These are phyloP conservation scores for Craseonycteris thonglongyai DNA, from an alignment of 2,113 vertebrate genomes.

Conservation along the genomic window DNA sequence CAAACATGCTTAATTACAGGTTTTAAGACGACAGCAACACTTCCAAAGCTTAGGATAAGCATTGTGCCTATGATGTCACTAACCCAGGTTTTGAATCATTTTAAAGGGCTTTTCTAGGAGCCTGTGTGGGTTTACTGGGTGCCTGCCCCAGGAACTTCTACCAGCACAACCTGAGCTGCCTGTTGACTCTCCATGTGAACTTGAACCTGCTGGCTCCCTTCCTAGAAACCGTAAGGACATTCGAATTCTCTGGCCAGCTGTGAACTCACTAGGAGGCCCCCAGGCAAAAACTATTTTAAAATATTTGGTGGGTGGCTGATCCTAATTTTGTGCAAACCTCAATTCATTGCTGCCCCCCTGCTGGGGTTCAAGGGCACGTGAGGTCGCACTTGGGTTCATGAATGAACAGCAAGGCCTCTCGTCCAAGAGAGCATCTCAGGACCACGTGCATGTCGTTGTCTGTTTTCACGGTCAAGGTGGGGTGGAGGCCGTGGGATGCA, in stretches of 20 bases:
- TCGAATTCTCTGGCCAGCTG: neutral
- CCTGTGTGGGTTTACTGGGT: neutral
- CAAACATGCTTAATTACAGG: neutral
- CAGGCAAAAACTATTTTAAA: neutral
- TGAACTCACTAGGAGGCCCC: no score
- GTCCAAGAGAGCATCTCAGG: fast-evolving
- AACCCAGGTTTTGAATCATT: neutral
- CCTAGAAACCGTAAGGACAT: neutral
- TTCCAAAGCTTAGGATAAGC: neutral
- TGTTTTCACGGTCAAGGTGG: neutral
- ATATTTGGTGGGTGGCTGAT: neutral
- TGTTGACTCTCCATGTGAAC: neutral
- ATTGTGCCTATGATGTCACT: neutral
- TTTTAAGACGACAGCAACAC: neutral
- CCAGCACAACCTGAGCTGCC: neutral
- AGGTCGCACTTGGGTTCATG: neutral
- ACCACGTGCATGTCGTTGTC: neutral
- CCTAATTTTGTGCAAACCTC: neutral
- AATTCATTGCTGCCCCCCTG: neutral
- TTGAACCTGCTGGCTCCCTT: fast-evolving
- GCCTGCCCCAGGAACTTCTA: neutral
- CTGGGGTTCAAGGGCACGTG: neutral
- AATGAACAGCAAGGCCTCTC: neutral
- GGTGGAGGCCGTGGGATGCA: neutral
- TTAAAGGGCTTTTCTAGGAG: neutral